phyloP scores from a whole-genome alignment of 2,797 vertebrate genomes.

The Craterocephalus amniculus region DNA sequence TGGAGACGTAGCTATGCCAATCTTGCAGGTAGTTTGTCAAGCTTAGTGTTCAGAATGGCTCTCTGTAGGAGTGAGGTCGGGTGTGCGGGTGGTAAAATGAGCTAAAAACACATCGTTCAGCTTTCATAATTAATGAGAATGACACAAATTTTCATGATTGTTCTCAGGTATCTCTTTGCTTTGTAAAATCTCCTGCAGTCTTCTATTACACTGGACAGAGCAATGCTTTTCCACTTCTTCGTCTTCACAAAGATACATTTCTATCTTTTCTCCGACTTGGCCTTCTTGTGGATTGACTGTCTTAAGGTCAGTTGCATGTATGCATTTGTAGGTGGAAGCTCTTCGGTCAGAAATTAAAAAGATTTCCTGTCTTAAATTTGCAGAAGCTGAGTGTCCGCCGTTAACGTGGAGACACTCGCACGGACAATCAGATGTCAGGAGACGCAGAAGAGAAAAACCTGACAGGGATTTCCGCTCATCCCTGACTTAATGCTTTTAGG shows the following conservation, averaged over 20 bases:
- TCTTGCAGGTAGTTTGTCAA: constrained; percentile 28
- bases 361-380: constrained; percentile 38
- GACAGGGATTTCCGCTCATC: constrained; percentile 41
- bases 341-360: constrained; percentile 32
- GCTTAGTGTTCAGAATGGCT: constrained; percentile 35
- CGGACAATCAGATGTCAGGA: constrained; percentile 67
- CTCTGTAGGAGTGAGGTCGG: constrained; percentile 29
- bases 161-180: constrained; percentile 69
- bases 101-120: constrained; percentile 4
- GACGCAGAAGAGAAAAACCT: constrained; percentile 17
- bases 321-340: constrained; percentile 53
- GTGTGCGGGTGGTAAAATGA: constrained; percentile 34
- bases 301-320: constrained; percentile 54
- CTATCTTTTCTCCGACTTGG: constrained; percentile 38
- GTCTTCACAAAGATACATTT: constrained; percentile 30
- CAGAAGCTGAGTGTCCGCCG: constrained; percentile 20
- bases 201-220: constrained; percentile 38
- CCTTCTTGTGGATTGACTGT: constrained; percentile 51
- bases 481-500: constrained; percentile 26
- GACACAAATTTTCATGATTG: constrained; percentile 31
- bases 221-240: constrained; percentile 32
- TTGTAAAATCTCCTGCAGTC: constrained; percentile 34
- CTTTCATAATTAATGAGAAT: constrained; percentile 32
- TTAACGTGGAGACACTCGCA: constrained; percentile 44
- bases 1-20: constrained; percentile 26